A percentile compares a stretch with the other conserved stretches of the same genome.
These are phyloP conservation scores for Zygogramma bicolorata DNA, from an alignment of 2,888 invertebrate species.

Conservation along the genomic window DNA sequence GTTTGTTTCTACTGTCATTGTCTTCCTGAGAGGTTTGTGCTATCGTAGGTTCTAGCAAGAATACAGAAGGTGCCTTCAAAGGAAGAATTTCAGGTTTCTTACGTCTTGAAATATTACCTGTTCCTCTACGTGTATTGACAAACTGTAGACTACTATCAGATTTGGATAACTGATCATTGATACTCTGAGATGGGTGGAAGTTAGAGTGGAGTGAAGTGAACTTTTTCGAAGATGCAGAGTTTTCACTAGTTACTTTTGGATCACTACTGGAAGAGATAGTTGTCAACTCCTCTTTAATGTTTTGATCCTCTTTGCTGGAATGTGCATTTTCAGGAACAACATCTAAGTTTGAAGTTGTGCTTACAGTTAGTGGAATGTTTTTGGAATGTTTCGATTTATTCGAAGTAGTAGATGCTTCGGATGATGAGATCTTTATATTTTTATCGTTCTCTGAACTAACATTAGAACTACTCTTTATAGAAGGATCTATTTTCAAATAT, in stretches of 20 bases:
- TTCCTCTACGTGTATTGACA: constrained; percentile 24
- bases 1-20: constrained; percentile 13
- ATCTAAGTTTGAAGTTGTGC: background rate
- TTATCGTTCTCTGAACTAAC: background rate
- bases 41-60: constrained; percentile 24
- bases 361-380: constrained; percentile 18
- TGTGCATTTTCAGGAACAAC: background rate
- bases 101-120: background rate
- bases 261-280: background rate
- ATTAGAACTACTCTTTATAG: background rate
- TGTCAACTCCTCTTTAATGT: background rate
- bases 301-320: background rate
- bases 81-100: constrained; percentile 26
- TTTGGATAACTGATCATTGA: constrained; percentile 10
- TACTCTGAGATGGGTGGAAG: constrained; percentile 15
- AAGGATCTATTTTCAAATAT: background rate
- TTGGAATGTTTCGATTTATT: constrained; percentile 10
- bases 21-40: background rate
- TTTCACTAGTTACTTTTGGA: background rate
- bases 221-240: background rate
- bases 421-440: background rate
- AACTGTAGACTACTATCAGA: constrained; percentile 10
- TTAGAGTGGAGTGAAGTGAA: constrained; percentile 16
- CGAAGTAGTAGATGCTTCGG: background rate
- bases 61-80: constrained; percentile 39